A percentile compares a stretch with the other conserved stretches of the same genome.
Conservation (phyloP, 2,888 invertebrate genomes). For the Philereme vetulata region DNA sequence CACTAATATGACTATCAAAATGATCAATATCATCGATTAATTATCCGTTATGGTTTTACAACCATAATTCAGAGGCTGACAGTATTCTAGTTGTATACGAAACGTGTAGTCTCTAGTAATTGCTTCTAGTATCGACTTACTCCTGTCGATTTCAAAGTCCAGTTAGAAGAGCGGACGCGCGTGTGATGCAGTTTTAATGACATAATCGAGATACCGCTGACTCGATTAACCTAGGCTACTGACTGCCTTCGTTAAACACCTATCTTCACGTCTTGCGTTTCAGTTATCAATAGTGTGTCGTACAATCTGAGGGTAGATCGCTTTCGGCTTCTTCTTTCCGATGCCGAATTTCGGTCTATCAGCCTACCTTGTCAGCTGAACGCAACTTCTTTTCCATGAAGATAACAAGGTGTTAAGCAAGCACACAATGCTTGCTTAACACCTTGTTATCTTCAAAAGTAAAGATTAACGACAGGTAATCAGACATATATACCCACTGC, state of each 20-base stretch:
- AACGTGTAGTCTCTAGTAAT: constrained; percentile 12
- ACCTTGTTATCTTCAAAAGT: too few species aligned
- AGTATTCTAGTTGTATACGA: constrained; percentile 5
- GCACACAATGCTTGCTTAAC: too few species aligned
- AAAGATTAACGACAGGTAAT: too few species aligned
- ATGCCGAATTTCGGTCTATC: too few species aligned
- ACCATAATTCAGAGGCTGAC: background rate
- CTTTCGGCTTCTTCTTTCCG: too few species aligned
- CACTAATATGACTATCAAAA: too few species aligned
- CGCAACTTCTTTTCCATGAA: too few species aligned
- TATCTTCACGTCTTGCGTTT: constrained; percentile 60
- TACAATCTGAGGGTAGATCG: background rate
- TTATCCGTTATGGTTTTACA: too few species aligned
- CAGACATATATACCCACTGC: too few species aligned
- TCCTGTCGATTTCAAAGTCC: constrained; percentile 59
- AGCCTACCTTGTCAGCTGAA: too few species aligned
- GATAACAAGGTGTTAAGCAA: too few species aligned
- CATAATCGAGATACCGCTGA: constrained; percentile 76
- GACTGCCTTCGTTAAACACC: constrained; percentile 60
- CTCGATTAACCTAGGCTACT: constrained; percentile 72
- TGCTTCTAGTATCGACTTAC: constrained; percentile 35
- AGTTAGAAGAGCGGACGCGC: constrained; percentile 64
- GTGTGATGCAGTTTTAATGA: constrained; percentile 79
- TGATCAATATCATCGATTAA: too few species aligned
- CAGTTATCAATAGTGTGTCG: constrained; percentile 41